Conservation (phyloP, 2,888 invertebrate genomes). For the Adineta ricciae region DNA sequence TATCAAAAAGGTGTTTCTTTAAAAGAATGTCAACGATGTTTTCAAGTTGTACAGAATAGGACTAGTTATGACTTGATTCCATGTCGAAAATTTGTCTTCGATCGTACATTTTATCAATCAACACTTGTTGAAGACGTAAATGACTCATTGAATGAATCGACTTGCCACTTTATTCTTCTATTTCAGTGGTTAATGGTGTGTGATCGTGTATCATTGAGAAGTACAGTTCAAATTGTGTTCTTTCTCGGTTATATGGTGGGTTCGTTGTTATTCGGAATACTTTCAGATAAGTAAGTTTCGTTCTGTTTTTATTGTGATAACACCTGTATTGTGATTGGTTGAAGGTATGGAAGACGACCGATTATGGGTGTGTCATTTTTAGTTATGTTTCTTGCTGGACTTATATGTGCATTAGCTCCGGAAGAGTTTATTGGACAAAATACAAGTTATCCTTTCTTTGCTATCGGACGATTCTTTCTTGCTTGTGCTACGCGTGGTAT, state of each 20-base stretch:
- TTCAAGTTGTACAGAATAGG: not conserved
- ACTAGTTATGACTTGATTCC: not conserved
- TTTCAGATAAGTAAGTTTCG: not conserved
- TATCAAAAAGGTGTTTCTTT: not conserved
- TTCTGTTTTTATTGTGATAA: not conserved
- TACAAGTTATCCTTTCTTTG: not conserved
- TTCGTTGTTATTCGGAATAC: not conserved
- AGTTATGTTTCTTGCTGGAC: not conserved
- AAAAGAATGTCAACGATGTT: conserved; percentile 17
- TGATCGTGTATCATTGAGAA: not conserved
- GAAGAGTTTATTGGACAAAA: not conserved
- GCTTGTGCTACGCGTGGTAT: conserved; percentile 18
- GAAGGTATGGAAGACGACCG: conserved; percentile 8
- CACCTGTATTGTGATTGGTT: not conserved
- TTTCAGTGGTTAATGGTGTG: conserved; percentile 17
- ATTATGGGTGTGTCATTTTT: not conserved
- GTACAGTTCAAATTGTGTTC: not conserved
- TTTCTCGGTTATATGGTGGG: not conserved
- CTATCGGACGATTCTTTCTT: not conserved
- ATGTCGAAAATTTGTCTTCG: not conserved
- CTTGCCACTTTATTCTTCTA: no score
- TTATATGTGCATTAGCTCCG: not conserved
- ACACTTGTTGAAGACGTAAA: conserved; percentile 1
- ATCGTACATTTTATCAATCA: not conserved
- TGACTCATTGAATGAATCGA: no score